These are phyloP conservation scores for Saccopteryx bilineata DNA, from an alignment of 2,113 vertebrate genomes.

Conservation along the genomic window DNA sequence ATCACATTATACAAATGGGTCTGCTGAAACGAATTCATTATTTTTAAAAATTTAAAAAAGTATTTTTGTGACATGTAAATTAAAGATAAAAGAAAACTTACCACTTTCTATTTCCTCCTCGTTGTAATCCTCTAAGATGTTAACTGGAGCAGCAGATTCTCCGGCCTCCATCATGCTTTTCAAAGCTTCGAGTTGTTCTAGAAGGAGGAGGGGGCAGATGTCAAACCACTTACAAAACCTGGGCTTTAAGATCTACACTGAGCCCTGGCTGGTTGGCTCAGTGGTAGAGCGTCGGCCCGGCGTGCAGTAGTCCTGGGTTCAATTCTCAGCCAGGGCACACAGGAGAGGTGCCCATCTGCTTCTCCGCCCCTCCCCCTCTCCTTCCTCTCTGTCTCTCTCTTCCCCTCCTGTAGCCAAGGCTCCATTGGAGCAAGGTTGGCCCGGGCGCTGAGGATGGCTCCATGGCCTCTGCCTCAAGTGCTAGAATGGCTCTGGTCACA, in stretches of 20 bases:
- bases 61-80: neutral
- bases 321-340: no score
- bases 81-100: conserved; percentile 81
- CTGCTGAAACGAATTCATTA: conserved; percentile 11
- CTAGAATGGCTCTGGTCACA: no score
- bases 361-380: no score
- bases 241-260: neutral
- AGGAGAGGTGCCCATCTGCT: no score
- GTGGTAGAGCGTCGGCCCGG: no score
- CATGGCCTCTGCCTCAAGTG: no score
- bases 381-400: no score
- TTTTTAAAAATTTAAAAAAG: neutral
- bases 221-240: neutral
- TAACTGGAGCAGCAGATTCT: conserved; percentile 94
- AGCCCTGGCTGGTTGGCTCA: neutral
- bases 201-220: neutral
- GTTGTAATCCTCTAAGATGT: conserved; percentile 96
- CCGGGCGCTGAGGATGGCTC: no score
- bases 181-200: conserved; percentile 97
- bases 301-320: no score
- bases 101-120: conserved; percentile 97
- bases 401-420: no score
- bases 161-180: conserved; percentile 99
- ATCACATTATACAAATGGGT: neutral
- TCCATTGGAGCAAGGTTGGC: no score